A percentile compares a stretch with the other conserved stretches of the same genome.
phyloP scores from a whole-genome alignment of 2,797 vertebrate genomes.

The Cyprinella venusta region DNA sequence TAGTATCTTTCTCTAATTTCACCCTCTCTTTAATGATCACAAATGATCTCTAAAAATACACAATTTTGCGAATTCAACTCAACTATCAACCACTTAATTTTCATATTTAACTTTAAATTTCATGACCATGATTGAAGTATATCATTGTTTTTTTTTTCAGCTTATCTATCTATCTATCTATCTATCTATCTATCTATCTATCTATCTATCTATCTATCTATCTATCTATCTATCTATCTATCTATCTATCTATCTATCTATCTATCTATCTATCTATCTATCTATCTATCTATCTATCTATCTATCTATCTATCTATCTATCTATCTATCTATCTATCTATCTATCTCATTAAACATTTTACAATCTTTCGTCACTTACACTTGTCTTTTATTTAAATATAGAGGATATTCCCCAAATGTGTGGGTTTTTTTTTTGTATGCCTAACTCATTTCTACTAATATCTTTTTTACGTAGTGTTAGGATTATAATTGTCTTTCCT shows the following conservation, averaged over 20 bases:
- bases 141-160: background rate
- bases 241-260: no score
- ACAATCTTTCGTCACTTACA: background rate
- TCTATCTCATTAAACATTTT: background rate
- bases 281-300: no score
- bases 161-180: no score
- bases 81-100: background rate
- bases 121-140: no score
- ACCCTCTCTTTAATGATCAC: background rate
- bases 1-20: background rate
- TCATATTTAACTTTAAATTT: no score
- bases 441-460: background rate
- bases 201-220: no score
- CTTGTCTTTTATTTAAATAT: background rate
- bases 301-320: no score
- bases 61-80: background rate
- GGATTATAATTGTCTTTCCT: constrained; percentile 18
- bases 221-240: no score
- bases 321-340: no score
- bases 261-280: no score
- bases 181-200: no score
- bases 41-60: background rate
- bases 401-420: background rate
- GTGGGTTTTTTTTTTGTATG: background rate
- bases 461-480: constrained; percentile 1